Conservation (phyloP, 2,113 vertebrate genomes). For the Stigmatopora argus region DNA sequence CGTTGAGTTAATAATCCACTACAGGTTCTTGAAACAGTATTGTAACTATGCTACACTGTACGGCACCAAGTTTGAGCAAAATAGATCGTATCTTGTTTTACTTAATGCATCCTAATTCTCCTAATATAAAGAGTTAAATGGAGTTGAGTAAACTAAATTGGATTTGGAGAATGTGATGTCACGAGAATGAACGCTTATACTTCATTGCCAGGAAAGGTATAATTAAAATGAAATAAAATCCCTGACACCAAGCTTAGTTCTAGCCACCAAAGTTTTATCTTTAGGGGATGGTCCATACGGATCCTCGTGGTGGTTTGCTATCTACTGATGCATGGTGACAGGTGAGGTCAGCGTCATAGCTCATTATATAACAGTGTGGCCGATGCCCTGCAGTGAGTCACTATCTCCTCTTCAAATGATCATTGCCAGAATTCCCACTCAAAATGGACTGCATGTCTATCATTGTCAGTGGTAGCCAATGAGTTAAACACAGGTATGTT, state of each 20-base stretch:
- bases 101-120: background rate
- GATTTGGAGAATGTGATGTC: background rate
- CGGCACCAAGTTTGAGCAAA: background rate
- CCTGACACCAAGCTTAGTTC: background rate
- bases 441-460: no score
- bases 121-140: background rate
- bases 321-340: constrained; percentile 18
- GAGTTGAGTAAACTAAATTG: background rate
- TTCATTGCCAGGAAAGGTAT: no score
- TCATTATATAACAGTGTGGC: constrained; percentile 24
- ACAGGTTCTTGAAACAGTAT: no score
- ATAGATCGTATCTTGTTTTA: background rate
- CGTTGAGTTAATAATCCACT: no score
- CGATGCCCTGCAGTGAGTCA: background rate
- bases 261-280: background rate
- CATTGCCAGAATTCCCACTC: no score
- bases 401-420: background rate
- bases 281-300: constrained; percentile 1
- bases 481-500: background rate
- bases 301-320: constrained; percentile 9
- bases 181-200: background rate
- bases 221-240: no score
- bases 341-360: constrained; percentile 5
- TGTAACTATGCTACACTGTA: no score
- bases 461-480: background rate